Percentiles rank a stretch among this genome's conserved stretches.
phyloP scores from a whole-genome alignment of 2,888 invertebrate species.

The Macrosiphum euphorbiae region DNA sequence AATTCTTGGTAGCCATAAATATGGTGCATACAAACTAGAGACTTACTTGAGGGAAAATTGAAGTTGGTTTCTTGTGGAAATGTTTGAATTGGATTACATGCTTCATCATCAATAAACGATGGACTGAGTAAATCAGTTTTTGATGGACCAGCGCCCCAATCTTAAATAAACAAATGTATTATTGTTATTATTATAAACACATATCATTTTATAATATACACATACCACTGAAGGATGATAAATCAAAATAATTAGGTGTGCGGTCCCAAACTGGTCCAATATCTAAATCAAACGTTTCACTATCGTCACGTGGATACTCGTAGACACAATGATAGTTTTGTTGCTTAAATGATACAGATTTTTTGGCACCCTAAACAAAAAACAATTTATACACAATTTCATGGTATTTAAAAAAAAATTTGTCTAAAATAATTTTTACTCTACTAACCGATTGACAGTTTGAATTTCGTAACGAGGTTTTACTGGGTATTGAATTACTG shows the following conservation, averaged over 20 bases:
- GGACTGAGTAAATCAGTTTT: slow-evolving; percentile 53
- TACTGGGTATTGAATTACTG: slow-evolving; percentile 81
- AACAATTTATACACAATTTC: neutral
- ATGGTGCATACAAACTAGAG: neutral
- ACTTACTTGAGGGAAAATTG: slow-evolving; percentile 39
- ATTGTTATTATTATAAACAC: neutral
- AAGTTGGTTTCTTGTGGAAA: slow-evolving; percentile 46
- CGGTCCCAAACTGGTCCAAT: slow-evolving; percentile 70
- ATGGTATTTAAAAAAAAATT: neutral
- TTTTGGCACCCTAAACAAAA: slow-evolving; percentile 73
- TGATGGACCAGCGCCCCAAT: slow-evolving; percentile 50
- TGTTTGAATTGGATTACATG: slow-evolving; percentile 30
- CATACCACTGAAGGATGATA: slow-evolving; percentile 75
- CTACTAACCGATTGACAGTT: slow-evolving; percentile 73
- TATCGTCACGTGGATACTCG: slow-evolving; percentile 83
- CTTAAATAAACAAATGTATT: neutral
- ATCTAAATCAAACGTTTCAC: slow-evolving; percentile 69
- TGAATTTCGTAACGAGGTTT: slow-evolving; percentile 79
- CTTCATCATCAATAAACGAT: slow-evolving; percentile 55
- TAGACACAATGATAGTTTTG: slow-evolving; percentile 88
- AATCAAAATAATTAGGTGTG: slow-evolving; percentile 69
- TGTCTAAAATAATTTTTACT: neutral
- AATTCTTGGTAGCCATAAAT: neutral
- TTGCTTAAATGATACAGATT: slow-evolving; percentile 84
- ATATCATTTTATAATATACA: neutral